phyloP scores from a whole-genome alignment of 2,113 vertebrate species.

The Bagarius yarrelli region DNA sequence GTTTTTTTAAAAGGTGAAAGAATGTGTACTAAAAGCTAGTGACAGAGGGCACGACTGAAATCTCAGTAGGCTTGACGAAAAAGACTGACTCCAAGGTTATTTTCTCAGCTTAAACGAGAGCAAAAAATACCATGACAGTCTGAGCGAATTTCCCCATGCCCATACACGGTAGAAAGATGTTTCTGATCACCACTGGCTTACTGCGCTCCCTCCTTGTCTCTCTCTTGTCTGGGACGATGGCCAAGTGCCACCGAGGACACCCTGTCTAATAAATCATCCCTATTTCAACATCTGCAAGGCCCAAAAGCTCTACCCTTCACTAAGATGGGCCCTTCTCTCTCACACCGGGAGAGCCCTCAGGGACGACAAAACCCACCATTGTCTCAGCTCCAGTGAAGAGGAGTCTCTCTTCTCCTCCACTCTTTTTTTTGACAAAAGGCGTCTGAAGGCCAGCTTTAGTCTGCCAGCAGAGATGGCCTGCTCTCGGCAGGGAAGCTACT shows the following conservation, averaged over 20 bases:
- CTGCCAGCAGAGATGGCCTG: constrained; percentile 83
- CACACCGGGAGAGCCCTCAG: constrained; percentile 70
- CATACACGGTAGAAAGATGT: constrained; percentile 78
- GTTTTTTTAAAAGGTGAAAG: constrained; percentile 4
- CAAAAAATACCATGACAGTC: constrained; percentile 75
- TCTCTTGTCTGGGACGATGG: constrained; percentile 84
- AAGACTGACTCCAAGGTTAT: constrained; percentile 71
- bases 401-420: constrained; percentile 83
- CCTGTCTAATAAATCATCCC: constrained; percentile 89
- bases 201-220: constrained; percentile 54
- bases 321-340: constrained; percentile 75
- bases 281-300: constrained; percentile 85
- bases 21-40: constrained; percentile 7
- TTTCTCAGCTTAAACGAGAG: constrained; percentile 65
- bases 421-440: constrained; percentile 82
- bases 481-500: constrained; percentile 80
- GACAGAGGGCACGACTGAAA: constrained; percentile 46
- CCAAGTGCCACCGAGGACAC: constrained; percentile 91
- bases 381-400: constrained; percentile 87
- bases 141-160: constrained; percentile 71
- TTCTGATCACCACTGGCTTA: constrained; percentile 66
- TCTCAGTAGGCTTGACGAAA: constrained; percentile 63
- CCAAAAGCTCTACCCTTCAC: constrained; percentile 79
- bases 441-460: constrained; percentile 85
- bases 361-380: constrained; percentile 89